Evolutionary conservation across 2,113 vertebrate genomes (phyloP).

Genomic region (Lophura nycthemera): DNA sequence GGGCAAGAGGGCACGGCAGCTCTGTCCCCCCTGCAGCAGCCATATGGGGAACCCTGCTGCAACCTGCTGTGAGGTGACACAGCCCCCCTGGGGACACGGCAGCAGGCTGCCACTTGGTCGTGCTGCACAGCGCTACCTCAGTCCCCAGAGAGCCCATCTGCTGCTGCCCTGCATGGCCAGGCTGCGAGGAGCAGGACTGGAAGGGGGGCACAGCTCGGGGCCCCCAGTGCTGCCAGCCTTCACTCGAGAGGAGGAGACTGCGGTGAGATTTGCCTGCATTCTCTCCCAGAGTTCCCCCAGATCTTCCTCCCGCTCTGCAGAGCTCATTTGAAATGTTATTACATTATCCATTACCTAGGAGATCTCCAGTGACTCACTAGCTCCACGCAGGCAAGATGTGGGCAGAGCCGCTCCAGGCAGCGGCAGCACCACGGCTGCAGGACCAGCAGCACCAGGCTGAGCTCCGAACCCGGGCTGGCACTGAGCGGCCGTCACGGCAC

Average conservation of each 20-base stretch:
- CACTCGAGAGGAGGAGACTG: constrained; percentile 35
- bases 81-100: neutral
- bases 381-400: constrained; percentile 45
- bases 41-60: constrained; percentile 31
- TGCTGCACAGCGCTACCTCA: neutral
- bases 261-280: constrained; percentile 53
- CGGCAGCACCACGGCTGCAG: neutral
- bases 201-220: neutral
- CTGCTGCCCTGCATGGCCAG: neutral
- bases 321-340: constrained; percentile 65
- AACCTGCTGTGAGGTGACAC: neutral
- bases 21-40: neutral
- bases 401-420: constrained; percentile 30
- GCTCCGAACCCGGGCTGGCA: neutral
- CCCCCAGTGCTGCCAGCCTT: neutral
- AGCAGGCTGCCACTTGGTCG: neutral
- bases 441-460: neutral
- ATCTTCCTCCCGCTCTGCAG: constrained; percentile 54
- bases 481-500: neutral
- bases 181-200: neutral
- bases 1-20: neutral
- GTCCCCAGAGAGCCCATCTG: constrained; percentile 35
- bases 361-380: constrained; percentile 57
- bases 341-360: constrained; percentile 65
- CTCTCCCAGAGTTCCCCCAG: constrained; percentile 55